Evolutionary conservation across 1,140 invertebrate genomes (phyloP), one percentile per base, ranked within the genome.

Genomic region (Gonioctena quinquepunctata): DNA sequence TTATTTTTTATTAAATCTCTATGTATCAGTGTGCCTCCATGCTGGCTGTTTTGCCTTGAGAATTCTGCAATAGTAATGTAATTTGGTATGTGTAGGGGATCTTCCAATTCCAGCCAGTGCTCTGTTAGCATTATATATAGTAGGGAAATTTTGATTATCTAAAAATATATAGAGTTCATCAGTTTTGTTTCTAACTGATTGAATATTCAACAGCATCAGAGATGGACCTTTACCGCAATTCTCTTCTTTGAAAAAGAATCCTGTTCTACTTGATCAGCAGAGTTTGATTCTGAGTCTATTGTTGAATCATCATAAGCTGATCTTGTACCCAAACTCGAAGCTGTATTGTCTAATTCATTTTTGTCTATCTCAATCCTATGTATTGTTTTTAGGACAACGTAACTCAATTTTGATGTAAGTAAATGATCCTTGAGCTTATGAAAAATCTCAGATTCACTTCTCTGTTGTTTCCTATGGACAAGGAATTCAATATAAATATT

Each of bases 181-280:
- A n/a, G 18, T 16, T 21, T 54, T 54, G 18, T 54, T 54, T 16
- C 13, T 54, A 8, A 54, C 18, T 52, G 50, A 52, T 16, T 52
- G 50, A 54, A 54, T 54, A 16, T 54, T 54, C 50, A 54, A 54
- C 13, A 54, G 50, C 50, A 54, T 54, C 50, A 54, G 50, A 54
- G 50, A 54, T 54, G 18, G 11, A 52, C 3, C 50, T 52, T 52
- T 52, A n/a, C 50, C 50, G 50, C 50, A 52, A 16, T 52, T 52
- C 16, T 52, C 1, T n/a, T 52, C 18, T n/a, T 16, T 52, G 18
- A 19, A 52, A 52, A 52, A n/a, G 50, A 18, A 16, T 21, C 50
- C 50, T 52, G 1, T 21, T 52, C 50, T 52, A 52, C 50, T 52
- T 52, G 50, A 52, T 19, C 50, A 52, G 3, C 50, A 52, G 50